A percentile compares a stretch with the other conserved stretches of the same genome.
phyloP scores from a whole-genome alignment of 2,113 vertebrate species.

The Nibea albiflora region DNA sequence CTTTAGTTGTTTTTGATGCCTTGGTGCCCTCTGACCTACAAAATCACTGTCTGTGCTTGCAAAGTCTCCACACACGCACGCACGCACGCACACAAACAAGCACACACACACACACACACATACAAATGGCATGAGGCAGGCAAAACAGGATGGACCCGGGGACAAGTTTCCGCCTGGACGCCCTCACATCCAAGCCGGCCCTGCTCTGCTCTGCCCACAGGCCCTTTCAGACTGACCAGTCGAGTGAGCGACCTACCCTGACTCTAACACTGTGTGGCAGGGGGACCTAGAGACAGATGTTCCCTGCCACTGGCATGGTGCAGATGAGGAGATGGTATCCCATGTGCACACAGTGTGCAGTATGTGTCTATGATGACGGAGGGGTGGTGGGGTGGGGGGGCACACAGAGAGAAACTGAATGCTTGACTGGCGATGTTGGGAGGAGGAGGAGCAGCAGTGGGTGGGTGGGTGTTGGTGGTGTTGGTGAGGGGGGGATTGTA shows the following conservation, averaged over 20 bases:
- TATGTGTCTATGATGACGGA: slow-evolving; percentile 40
- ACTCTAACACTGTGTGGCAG: slow-evolving; percentile 82
- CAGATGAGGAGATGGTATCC: slow-evolving; percentile 58
- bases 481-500: slow-evolving; percentile 54
- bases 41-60: slow-evolving; percentile 44
- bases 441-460: slow-evolving; percentile 35
- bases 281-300: slow-evolving; percentile 86
- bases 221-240: slow-evolving; percentile 62
- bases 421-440: slow-evolving; percentile 48
- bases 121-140: slow-evolving; percentile 70
- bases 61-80: slow-evolving; percentile 28
- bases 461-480: slow-evolving; percentile 8
- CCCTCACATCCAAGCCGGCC: slow-evolving; percentile 55
- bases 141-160: slow-evolving; percentile 73
- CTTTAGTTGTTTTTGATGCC: slow-evolving; percentile 68
- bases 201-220: slow-evolving; percentile 67
- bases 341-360: slow-evolving; percentile 25
- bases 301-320: slow-evolving; percentile 86
- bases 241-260: slow-evolving; percentile 75
- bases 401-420: slow-evolving; percentile 48
- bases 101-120: slow-evolving; percentile 43
- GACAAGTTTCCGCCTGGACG: slow-evolving; percentile 75
- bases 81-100: slow-evolving; percentile 46
- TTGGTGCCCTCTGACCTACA: slow-evolving; percentile 68
- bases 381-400: slow-evolving; percentile 16